Evolutionary conservation across 2,113 vertebrate species (phyloP).

Genomic region (Progne subis): DNA sequence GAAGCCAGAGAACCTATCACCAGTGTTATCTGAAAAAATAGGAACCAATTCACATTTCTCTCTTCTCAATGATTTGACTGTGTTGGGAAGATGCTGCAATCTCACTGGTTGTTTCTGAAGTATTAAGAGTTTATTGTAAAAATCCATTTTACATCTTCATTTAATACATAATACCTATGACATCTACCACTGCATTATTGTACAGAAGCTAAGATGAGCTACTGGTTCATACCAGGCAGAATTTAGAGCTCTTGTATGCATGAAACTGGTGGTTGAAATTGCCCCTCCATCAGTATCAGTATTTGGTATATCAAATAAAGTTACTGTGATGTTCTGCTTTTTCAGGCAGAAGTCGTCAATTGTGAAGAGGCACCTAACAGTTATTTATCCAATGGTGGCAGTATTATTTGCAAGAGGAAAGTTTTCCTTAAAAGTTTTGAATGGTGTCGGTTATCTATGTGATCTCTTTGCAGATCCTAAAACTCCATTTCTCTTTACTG

Average conservation of each 20-base stretch:
- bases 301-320: background rate
- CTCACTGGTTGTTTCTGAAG: background rate
- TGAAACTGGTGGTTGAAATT: background rate
- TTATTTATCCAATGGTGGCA: background rate
- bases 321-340: background rate
- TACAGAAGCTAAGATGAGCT: background rate
- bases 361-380: background rate
- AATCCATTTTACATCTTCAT: background rate
- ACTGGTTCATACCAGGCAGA: background rate
- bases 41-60: background rate
- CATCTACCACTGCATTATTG: background rate
- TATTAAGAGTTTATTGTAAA: background rate
- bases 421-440: background rate
- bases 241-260: background rate
- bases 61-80: background rate
- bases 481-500: background rate
- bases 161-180: background rate
- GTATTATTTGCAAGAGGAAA: background rate
- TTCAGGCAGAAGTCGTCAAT: background rate
- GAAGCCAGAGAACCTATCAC: background rate
- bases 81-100: background rate
- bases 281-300: background rate
- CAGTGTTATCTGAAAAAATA: background rate
- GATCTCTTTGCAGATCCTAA: background rate
- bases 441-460: accelerated